A percentile compares a stretch with the other conserved stretches of the same genome.
These are phyloP conservation scores for Penaeus indicus DNA, from an alignment of 1,140 invertebrate species.

Conservation along the genomic window DNA sequence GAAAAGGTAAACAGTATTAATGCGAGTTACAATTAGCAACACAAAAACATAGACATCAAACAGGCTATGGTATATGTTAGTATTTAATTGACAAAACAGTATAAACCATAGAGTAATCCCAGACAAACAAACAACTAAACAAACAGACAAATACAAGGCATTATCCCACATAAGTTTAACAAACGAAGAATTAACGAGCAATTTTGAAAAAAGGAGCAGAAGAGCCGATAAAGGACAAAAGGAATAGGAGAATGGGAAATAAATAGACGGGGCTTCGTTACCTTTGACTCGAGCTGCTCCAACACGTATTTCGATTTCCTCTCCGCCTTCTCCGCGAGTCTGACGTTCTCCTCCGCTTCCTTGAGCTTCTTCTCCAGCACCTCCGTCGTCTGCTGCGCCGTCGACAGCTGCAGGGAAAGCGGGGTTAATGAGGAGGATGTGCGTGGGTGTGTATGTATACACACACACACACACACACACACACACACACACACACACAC, in stretches of 20 bases:
- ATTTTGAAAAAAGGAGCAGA: background rate
- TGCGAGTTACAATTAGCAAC: too few species aligned
- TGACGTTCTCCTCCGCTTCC: slow-evolving; percentile 66
- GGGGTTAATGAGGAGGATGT: background rate
- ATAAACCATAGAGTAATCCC: too few species aligned
- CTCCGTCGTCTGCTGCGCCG: slow-evolving; percentile 44
- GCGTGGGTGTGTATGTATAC: background rate
- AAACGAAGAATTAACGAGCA: too few species aligned
- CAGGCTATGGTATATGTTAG: too few species aligned
- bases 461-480: slow-evolving; percentile 9
- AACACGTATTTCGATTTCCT: slow-evolving; percentile 80
- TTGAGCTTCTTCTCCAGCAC: slow-evolving; percentile 65
- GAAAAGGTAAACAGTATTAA: too few species aligned
- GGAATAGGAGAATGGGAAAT: background rate
- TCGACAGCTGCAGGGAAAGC: slow-evolving; percentile 21
- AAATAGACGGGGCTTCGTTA: background rate
- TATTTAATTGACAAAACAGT: too few species aligned
- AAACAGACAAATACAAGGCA: too few species aligned
- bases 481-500: slow-evolving; percentile 15
- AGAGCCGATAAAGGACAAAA: background rate
- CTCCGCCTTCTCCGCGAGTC: slow-evolving; percentile 73
- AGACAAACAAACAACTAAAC: too few species aligned
- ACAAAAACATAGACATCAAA: too few species aligned
- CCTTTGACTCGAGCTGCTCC: slow-evolving; percentile 82
- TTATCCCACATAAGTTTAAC: too few species aligned